Evolutionary conservation across 2,797 vertebrate genomes (phyloP), one percentile per base, ranked within the genome.

Genomic region (Taeniopygia guttata): DNA sequence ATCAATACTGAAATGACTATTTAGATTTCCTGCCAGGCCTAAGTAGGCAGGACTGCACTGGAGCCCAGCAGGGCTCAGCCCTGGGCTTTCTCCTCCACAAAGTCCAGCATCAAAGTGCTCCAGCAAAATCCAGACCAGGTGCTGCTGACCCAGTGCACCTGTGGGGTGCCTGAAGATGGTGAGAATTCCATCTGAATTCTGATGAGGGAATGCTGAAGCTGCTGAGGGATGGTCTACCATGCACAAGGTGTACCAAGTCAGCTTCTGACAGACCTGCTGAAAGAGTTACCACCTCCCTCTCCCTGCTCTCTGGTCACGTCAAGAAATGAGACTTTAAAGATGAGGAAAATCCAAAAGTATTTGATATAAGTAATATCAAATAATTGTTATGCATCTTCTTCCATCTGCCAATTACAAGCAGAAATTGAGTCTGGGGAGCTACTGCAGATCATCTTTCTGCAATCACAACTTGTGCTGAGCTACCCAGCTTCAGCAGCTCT

Each of bases 151-250:
- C 4, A 25, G 12, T 14, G 36, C 34, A 72, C 6, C 27, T 18
- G 30, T 0, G 1, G 1, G 2, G 3, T 16, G 7, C 18, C 23
- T 69, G 38, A 20, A 17, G 45, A 30, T 18, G 19, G 10, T 0
- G 32, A 82, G 32, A 30, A 17, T 13, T 36, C 26, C 55, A 72
- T 8, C n/a, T 56, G 55, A 25, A 34, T 34, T 23, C 55, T 55
- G 32, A 32, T n/a, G 52, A 21, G 52, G 52, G 52, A 36, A 38
- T 74, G 29, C 38, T 77, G 23, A 40, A 55, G 48, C 16, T 87
- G 78, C 27, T 22, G 17, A 67, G 58, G 36, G 42, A 43, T 23
- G n/a, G 19, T 67, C 38, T n/a, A 3, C 6, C 3, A 25, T 0
- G 4, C 21, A 25, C 15, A 11, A 40, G 20, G 11, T 4, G 11